Conservation (phyloP, 2,888 invertebrate genomes). For the Agrotis clavis region DNA sequence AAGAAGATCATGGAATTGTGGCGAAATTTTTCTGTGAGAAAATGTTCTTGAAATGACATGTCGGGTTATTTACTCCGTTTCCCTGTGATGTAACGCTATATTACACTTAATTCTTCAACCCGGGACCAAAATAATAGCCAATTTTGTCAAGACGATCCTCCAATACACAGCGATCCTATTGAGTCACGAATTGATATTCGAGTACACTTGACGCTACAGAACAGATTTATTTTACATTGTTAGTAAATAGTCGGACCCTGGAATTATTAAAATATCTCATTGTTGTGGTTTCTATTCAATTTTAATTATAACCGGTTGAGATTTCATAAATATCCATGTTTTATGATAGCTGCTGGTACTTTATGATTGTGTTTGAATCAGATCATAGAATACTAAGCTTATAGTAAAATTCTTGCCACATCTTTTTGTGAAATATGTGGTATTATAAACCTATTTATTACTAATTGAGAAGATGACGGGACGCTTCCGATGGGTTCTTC, state of each 20-base stretch:
- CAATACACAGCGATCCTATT: neutral
- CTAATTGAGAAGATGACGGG: too few relatives aligned
- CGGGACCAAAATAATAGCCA: neutral
- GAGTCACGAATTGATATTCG: neutral
- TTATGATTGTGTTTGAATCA: conserved; percentile 6
- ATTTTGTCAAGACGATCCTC: neutral
- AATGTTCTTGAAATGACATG: too few relatives aligned
- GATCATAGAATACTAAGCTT: neutral
- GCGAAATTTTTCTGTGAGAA: too few relatives aligned
- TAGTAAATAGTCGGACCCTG: conserved; percentile 22
- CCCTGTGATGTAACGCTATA: neutral
- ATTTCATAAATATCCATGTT: conserved; percentile 51
- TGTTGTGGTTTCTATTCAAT: conserved; percentile 48
- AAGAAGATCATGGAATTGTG: neutral
- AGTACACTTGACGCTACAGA: neutral
- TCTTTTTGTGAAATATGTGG: neutral
- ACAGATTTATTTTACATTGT: conserved; percentile 28
- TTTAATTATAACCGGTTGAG: conserved; percentile 35
- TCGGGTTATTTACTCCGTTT: neutral
- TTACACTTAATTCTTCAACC: neutral
- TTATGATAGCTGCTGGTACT: neutral
- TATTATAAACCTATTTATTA: too few relatives aligned
- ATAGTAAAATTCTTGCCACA: neutral
- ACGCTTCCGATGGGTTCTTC: too few relatives aligned
- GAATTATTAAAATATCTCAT: conserved; percentile 37